Conservation (phyloP, 2,113 vertebrate species). For the Pteruthius melanotis region DNA sequence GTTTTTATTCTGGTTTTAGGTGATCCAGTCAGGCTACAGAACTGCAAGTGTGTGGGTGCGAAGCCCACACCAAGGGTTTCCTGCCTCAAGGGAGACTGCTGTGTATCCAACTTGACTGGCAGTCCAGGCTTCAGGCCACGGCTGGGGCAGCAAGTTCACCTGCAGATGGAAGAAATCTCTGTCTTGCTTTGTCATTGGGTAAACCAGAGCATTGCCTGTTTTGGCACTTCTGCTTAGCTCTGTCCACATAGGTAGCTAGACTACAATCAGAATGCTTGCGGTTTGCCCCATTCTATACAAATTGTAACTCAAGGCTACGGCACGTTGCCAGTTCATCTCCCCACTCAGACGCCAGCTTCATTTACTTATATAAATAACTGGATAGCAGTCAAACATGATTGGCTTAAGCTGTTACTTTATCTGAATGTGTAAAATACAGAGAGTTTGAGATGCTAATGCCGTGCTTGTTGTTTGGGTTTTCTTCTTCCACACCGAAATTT, state of each 20-base stretch:
- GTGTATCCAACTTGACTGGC: neutral
- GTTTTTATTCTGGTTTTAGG: neutral
- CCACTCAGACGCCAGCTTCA: neutral
- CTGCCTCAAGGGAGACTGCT: neutral
- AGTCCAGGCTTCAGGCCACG: neutral
- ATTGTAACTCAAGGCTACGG: neutral
- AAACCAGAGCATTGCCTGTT: neutral
- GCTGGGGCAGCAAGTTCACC: neutral
- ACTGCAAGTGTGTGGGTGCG: neutral
- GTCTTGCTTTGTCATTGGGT: neutral
- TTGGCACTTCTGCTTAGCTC: neutral
- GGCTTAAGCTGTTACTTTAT: slow-evolving; percentile 5
- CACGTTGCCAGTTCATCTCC: neutral
- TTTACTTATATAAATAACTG: neutral
- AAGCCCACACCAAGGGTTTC: neutral
- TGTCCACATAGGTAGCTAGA: neutral
- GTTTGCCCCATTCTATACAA: neutral
- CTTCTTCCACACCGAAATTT: neutral
- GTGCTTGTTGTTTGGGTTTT: neutral
- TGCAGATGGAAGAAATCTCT: neutral
- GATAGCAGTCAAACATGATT: neutral
- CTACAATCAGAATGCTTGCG: neutral
- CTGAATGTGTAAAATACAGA: neutral
- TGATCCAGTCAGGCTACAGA: neutral
- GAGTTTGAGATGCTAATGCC: neutral